These are phyloP conservation scores for Mesocricetus auratus DNA, from an alignment of 2,113 vertebrate genomes.

Conservation along the genomic window DNA sequence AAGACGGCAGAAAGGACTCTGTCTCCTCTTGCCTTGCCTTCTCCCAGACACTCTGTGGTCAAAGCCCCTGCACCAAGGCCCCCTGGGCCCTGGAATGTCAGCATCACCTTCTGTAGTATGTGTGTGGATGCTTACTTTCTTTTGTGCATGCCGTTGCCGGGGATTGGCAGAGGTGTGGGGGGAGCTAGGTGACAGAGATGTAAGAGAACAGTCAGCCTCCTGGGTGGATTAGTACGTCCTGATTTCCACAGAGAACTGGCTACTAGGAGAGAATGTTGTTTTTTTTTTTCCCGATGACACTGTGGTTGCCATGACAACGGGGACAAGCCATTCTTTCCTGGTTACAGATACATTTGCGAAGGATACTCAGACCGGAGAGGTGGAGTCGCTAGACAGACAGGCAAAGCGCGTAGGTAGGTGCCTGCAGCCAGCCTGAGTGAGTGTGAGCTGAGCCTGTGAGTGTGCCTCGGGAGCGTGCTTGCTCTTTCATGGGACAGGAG, in stretches of 20 bases:
- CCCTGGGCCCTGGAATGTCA: neutral
- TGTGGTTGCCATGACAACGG: slow-evolving; percentile 23
- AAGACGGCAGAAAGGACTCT: neutral
- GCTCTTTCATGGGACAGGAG: neutral
- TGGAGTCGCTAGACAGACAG: neutral
- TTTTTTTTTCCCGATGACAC: neutral
- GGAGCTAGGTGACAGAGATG: neutral
- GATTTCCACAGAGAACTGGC: slow-evolving; percentile 25
- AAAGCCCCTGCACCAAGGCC: neutral
- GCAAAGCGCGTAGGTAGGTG: neutral
- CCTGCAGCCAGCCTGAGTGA: neutral
- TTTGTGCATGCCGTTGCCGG: neutral
- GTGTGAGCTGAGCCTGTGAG: neutral
- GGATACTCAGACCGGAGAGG: neutral
- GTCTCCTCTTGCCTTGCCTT: neutral
- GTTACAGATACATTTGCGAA: neutral
- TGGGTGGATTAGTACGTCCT: slow-evolving; percentile 4
- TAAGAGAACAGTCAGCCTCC: neutral
- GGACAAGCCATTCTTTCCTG: slow-evolving; percentile 15
- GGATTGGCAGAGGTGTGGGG: too few species aligned
- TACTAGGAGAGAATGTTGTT: neutral
- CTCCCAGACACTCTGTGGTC: neutral
- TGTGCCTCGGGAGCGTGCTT: neutral
- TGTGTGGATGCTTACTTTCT: neutral
- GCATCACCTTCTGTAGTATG: neutral